Base-by-base conservation (phyloP, 2,797 vertebrate genomes). In the Trichosurus vulpecula region DNA sequence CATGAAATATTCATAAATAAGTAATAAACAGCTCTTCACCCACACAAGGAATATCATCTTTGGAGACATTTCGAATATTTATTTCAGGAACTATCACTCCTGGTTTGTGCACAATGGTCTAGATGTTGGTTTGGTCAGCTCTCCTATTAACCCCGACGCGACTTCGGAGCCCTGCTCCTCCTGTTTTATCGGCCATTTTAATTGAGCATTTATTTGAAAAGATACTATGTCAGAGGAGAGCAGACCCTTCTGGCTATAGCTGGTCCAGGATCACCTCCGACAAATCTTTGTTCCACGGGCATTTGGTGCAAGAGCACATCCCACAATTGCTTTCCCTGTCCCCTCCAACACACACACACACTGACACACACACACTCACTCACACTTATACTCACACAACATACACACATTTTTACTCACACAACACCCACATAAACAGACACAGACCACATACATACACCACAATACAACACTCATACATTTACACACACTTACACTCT, bases 201-300 rank as follows among this genome's bases (percentile, higher is more conserved):
- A 98, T 96, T 96, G 98, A 97, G 97, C 96, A 56, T 96, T 98
- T 95, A 97, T 98, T 94, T 91, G 96, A 97, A 98, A 8, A 97
- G 97, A 98, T 97, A 96, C 96, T 97, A 96, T 95, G 97, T 97
- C 97, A 98, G 98, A 97, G 97, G 74, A 97, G 96, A 96, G 61
- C 97, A 93, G 90, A 94, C 97, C 96, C 96, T 96, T 98, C 97
- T 97, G 61, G 98, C 96, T 97, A 52, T 94, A 96, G 52, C 96
- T 91, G 98, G 97, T n/a, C 90, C 11, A 31, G 30, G 53, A 16
- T 51, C 27, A 11, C 52, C 89, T 31, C 22, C 1, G 14, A 74
- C 35, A 74, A 41, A 74, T n/a, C 89, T 90, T 52, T 52, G 25
- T 47, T 14, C 47, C 13, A 5, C 0, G 9, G 6, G 51, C 30